phyloP scores from a whole-genome alignment of 2,113 vertebrate species.

The Mus spicilegus region DNA sequence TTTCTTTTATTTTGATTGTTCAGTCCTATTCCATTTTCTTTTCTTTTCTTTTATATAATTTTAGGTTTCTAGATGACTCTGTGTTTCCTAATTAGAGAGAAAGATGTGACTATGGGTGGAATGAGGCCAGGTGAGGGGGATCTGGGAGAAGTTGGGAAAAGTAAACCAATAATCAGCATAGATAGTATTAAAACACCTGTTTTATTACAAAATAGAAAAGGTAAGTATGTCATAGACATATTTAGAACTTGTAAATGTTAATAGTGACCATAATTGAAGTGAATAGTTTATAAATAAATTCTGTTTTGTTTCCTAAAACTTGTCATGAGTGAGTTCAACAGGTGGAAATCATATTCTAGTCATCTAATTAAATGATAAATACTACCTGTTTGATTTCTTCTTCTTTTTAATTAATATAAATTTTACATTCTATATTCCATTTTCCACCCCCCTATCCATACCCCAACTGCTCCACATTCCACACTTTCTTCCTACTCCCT shows the following conservation, averaged over 20 bases:
- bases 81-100: not conserved
- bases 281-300: not conserved
- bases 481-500: too few species aligned
- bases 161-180: not conserved
- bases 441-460: too few species aligned
- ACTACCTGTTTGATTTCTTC: not conserved
- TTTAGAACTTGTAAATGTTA: not conserved
- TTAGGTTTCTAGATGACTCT: not conserved
- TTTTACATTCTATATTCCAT: too few species aligned
- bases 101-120: fast-evolving
- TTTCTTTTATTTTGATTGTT: not conserved
- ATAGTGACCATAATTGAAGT: not conserved
- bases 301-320: not conserved
- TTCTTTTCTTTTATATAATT: not conserved
- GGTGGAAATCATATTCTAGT: not conserved
- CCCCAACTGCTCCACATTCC: too few species aligned
- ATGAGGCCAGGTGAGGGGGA: fast-evolving
- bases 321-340: not conserved
- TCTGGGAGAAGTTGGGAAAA: not conserved
- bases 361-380: not conserved
- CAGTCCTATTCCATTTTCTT: not conserved
- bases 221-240: not conserved
- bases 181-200: not conserved
- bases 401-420: too few species aligned
- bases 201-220: not conserved